Conservation (phyloP, 1,140 invertebrate genomes). For the Globodera rostochiensis region DNA sequence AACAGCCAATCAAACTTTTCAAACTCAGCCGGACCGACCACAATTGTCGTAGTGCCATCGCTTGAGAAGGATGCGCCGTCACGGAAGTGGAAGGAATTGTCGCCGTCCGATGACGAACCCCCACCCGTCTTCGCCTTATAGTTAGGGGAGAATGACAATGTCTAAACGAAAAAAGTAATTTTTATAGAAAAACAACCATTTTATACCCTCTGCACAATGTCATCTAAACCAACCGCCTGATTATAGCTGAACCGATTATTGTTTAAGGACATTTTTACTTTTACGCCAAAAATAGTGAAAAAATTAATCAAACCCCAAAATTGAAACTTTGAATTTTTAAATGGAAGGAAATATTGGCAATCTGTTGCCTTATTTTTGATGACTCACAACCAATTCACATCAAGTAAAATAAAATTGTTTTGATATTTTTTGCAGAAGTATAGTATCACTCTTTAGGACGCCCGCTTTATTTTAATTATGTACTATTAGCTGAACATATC, state of each 20-base stretch:
- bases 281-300: background rate
- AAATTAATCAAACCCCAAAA: too few species aligned
- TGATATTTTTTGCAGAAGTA: background rate
- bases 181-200: background rate
- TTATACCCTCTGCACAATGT: background rate
- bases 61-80: background rate
- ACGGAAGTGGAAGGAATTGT: background rate
- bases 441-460: too few species aligned
- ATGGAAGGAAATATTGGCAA: background rate
- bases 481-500: too few species aligned
- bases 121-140: background rate
- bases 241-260: conserved; percentile 29
- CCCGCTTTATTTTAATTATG: too few species aligned
- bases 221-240: conserved; percentile 24
- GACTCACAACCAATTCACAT: background rate
- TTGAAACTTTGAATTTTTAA: background rate
- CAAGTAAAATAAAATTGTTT: background rate
- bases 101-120: background rate
- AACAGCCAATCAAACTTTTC: conserved; percentile 41
- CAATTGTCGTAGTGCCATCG: background rate
- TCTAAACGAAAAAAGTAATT: background rate
- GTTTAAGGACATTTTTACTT: background rate
- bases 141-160: background rate
- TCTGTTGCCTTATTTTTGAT: background rate
- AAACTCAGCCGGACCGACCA: background rate